Base-by-base conservation (phyloP, 2,113 vertebrate genomes). In the Scolopax mira region DNA sequence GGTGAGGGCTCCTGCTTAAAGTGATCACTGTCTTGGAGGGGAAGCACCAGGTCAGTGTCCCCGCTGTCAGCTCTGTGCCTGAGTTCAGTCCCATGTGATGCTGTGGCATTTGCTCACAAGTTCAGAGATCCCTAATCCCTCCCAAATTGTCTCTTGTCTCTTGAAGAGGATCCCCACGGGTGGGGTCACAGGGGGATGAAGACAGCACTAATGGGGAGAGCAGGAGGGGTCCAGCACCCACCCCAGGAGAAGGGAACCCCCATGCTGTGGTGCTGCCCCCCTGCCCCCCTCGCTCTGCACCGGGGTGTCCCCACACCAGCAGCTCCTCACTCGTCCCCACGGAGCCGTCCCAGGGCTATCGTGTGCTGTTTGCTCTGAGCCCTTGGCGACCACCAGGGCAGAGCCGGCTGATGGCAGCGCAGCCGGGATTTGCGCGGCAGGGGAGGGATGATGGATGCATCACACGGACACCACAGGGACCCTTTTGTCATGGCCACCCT, bases 241-340 rank as follows among this genome's bases (percentile, higher is more conserved):
- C 13, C 23, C 41, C 10, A 2, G 42, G 7, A 2, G 15, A 25
- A 42, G 16, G 0, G 8, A 3, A 51, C 19, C 58, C 57, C 64
- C 1, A 10, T 28, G 41, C 1, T 4, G 58, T 46, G 0, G 48
- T 1, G 0, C 55, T 55, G 61, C 46, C 78, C 14, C 54, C 8
- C 65, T 15, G 1, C 4, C 35, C 30, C 28, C 37, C 35, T n/a
- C 6, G 1, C 31, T 15, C n/a, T 16, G 42, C 55, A 33, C 35
- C 1, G 0, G n/a, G 13, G 18, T 12, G 5, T 21, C 75, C 77
- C 25, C 21, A 1, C 18, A 3, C 44, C 4, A 1, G 51, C 51
- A 24, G 22, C 64, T 62, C 28, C 66, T 27, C 1, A 0, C 52
- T 39, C 3, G 3, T 17, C 18, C 86, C 74, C 8, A 0, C 0